Percentiles rank a stretch among this genome's conserved stretches.
Evolutionary conservation across 2,888 invertebrate species (phyloP).

Genomic region (Caenorhabditis sp.): DNA sequence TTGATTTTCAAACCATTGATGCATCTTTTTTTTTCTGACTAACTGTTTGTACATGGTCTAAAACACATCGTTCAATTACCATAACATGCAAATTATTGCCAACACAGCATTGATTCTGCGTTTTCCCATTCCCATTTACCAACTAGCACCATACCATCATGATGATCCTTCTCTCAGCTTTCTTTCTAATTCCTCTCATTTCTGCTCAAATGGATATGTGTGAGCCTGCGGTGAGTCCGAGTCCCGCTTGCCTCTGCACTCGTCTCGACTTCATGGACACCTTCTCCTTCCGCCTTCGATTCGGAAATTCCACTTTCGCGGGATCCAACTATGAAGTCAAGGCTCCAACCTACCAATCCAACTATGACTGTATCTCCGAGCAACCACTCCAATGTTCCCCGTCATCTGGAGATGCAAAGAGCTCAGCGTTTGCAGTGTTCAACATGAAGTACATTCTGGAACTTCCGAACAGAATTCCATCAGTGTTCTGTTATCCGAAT

Average conservation of each 20-base stretch:
- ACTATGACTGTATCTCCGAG: conserved; percentile 33
- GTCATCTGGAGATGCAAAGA: background rate
- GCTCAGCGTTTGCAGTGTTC: conserved; percentile 34
- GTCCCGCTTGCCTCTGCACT: conserved; percentile 45
- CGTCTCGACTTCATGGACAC: conserved; percentile 55
- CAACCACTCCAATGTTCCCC: conserved; percentile 28
- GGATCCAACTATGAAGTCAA: conserved; percentile 32
- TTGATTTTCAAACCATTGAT: background rate
- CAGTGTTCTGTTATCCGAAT: conserved; percentile 22
- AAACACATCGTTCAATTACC: background rate
- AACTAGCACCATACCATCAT: background rate
- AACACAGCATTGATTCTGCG: background rate
- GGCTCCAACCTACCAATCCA: conserved; percentile 30
- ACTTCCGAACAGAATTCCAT: conserved; percentile 16
- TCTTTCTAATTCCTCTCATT: background rate
- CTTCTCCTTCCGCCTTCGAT: conserved; percentile 39
- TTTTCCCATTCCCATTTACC: background rate
- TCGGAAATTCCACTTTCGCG: conserved; percentile 48
- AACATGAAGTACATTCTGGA: conserved; percentile 40
- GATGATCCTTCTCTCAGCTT: background rate
- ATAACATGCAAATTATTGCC: conserved; percentile 4
- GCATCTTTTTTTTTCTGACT: background rate
- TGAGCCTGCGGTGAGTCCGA: conserved; percentile 31
- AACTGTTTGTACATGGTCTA: background rate
- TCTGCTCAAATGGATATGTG: conserved; percentile 38